Percentiles rank a stretch among this genome's conserved stretches.
Conservation (phyloP, 37 sponge, comb jelly and placozoan species). For the Ephydatia muelleri region DNA sequence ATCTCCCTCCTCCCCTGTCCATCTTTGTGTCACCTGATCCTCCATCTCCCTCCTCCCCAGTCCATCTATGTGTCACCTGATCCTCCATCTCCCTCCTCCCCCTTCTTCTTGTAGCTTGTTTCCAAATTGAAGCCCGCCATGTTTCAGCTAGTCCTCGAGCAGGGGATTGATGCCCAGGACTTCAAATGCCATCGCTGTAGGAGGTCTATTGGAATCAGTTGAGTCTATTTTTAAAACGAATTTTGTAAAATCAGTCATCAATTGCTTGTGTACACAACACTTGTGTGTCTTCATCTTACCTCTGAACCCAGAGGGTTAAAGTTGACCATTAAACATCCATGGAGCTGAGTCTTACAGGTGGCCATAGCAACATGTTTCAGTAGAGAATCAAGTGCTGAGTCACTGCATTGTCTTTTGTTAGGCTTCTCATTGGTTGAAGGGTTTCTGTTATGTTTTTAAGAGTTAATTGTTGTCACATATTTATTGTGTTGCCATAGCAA, state of each 20-base stretch:
- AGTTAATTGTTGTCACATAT: no score
- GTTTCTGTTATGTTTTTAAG: neutral
- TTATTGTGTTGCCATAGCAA: no score
- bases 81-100: neutral
- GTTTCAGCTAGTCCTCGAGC: slow-evolving; percentile 42
- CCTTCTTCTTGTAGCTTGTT: neutral
- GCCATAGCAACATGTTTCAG: no score
- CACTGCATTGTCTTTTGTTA: neutral
- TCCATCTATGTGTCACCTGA: neutral
- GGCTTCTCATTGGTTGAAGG: neutral
- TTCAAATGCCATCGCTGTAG: slow-evolving; percentile 66
- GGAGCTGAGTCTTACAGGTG: no score
- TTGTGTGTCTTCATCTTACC: no score
- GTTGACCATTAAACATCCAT: no score
- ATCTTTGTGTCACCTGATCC: neutral
- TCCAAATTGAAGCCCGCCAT: slow-evolving; percentile 33
- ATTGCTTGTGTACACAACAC: no score
- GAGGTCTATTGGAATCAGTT: slow-evolving; percentile 78
- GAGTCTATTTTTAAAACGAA: no score
- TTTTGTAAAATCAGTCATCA: no score
- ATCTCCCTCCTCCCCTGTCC: neutral
- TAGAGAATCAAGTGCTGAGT: slow-evolving; percentile 8
- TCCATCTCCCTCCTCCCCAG: neutral
- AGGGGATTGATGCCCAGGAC: slow-evolving; percentile 77
- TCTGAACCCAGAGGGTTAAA: no score